Percentiles rank a stretch among this genome's conserved stretches.
Evolutionary conservation across 2,113 vertebrate genomes (phyloP).

Genomic region (Trogon melanurus): DNA sequence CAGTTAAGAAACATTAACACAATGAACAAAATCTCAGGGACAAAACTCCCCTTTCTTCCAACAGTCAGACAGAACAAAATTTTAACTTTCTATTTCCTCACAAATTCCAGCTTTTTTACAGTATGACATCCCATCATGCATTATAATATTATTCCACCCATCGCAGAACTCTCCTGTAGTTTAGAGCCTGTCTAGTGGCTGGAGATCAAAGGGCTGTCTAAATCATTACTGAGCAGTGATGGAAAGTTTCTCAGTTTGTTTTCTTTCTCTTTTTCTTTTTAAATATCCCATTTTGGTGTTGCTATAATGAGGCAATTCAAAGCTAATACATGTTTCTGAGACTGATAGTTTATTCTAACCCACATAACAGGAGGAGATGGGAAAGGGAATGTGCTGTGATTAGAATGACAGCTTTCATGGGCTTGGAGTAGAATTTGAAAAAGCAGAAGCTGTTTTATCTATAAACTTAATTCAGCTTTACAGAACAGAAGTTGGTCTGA

Average conservation of each 20-base stretch:
- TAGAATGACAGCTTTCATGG: conserved; percentile 40
- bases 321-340: conserved; percentile 39
- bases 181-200: background rate
- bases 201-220: conserved; percentile 45
- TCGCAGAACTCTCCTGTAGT: background rate
- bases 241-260: background rate
- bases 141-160: background rate
- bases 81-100: background rate
- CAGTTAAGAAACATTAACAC: background rate
- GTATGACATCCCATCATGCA: background rate
- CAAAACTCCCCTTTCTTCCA: background rate
- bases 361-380: background rate
- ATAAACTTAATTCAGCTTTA: background rate
- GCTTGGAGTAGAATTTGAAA: conserved; percentile 7
- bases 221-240: background rate
- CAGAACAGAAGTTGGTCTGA: background rate
- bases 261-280: background rate
- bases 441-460: conserved; percentile 13
- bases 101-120: background rate
- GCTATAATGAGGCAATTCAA: conserved; percentile 46
- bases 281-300: conserved; percentile 11
- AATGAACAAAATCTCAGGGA: background rate
- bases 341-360: conserved; percentile 43
- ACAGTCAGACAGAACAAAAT: background rate
- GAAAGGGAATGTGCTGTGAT: background rate